Percentiles rank a stretch among this genome's conserved stretches.
Conservation (phyloP, 2,797 vertebrate genomes). For the Lithobates pipiens region DNA sequence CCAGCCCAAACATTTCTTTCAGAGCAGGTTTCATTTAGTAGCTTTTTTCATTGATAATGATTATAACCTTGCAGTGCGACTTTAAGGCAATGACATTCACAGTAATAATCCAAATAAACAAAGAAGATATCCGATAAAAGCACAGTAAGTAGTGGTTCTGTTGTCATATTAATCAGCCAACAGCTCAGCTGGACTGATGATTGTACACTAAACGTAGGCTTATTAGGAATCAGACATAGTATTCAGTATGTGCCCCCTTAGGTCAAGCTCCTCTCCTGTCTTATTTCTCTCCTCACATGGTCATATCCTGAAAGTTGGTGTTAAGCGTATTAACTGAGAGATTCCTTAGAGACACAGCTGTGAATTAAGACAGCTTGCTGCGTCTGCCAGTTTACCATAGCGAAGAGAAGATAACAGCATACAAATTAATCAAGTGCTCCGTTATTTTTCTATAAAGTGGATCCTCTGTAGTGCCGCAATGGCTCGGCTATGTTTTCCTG, state of each 20-base stretch:
- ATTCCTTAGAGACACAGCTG: slow-evolving; percentile 45
- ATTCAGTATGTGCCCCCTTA: slow-evolving; percentile 27
- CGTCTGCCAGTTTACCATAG: slow-evolving; percentile 32
- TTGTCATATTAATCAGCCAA: slow-evolving; percentile 4
- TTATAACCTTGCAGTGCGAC: not conserved
- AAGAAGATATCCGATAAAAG: not conserved
- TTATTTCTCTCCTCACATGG: slow-evolving; percentile 19
- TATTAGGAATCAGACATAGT: slow-evolving; percentile 20
- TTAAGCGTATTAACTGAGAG: slow-evolving; percentile 34
- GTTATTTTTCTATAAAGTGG: slow-evolving; percentile 16
- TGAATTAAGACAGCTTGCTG: slow-evolving; percentile 36
- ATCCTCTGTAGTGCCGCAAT: slow-evolving; percentile 21
- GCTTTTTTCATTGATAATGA: not conserved
- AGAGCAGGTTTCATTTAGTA: too few species aligned
- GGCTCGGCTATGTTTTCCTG: slow-evolving; percentile 61
- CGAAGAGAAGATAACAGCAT: slow-evolving; percentile 26
- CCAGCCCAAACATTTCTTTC: too few species aligned
- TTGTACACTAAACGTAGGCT: slow-evolving; percentile 14
- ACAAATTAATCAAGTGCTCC: slow-evolving; percentile 51
- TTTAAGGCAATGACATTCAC: not conserved
- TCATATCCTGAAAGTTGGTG: slow-evolving; percentile 38
- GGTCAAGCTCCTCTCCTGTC: slow-evolving; percentile 21
- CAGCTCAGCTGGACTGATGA: slow-evolving; percentile 2
- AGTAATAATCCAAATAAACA: not conserved
- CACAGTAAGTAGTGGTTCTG: not conserved